Evolutionary conservation across 2,113 vertebrate species (phyloP), one percentile per base, ranked within the genome.

Genomic region (Microtus pennsylvanicus): DNA sequence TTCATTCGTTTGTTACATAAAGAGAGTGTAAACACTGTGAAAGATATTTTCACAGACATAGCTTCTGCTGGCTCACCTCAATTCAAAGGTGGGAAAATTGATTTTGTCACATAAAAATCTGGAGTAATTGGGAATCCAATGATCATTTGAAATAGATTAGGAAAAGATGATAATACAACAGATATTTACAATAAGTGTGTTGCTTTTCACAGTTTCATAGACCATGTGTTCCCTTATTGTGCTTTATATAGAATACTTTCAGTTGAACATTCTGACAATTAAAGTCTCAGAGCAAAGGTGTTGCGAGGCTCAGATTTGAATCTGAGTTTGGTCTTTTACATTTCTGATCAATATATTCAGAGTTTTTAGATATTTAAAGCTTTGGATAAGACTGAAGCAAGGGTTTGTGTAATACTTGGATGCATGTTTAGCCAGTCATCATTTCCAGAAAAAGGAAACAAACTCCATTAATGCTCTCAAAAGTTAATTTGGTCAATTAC

Each of bases 21-120:
- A 52, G 38, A 76, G 7, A 70, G 3, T 33, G 2, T 28, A 33
- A 61, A 7, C 55, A 65, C 19, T 63, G 17, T 28, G 47, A 89
- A 83, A 82, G 8, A 47, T 47, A 47, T 47, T 47, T 47, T 47
- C 47, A 47, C 47, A 47, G 47, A 47, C 47, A 47, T 30, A 14
- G 4, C n/a, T 5, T 87, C 52, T 65, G 30, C 2, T 45, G 28
- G 7, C 4, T 85, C 5, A 85, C 33, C 8, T 91, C 67, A 74
- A 30, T 83, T 9, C 65, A 80, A 0, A 80, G 16, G 21, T 52
- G 50, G 33, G 52, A 63, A 85, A 80, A 72, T 52, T 95, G 55
- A 85, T 88, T 94, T 91, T 83, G 35, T 13, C 24, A 80, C 14
- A 35, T 67, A 80, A 70, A 94, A 90, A 69, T 38, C 19, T 75